Conservation (phyloP, 53 echinoderm and acorn worm genomes). For the Apostichopus leukothele region DNA sequence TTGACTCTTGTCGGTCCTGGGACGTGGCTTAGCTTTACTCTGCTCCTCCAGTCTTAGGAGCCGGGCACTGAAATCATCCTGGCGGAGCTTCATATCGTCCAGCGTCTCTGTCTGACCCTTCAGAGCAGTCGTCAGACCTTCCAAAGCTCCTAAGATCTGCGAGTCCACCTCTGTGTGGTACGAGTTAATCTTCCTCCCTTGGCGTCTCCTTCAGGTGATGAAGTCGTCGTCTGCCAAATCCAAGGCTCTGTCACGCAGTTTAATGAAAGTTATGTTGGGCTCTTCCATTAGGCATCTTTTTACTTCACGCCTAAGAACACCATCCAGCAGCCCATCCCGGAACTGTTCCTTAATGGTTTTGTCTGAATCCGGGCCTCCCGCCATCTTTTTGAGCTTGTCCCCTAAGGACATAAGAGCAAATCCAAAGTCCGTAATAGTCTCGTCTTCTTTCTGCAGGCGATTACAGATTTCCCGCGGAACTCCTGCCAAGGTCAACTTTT, state of each 20-base stretch:
- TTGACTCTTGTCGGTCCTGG: conserved; percentile 13
- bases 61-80: not conserved
- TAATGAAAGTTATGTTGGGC: not conserved
- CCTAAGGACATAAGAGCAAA: not conserved
- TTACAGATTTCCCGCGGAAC: not conserved
- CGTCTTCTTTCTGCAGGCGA: not conserved
- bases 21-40: not conserved
- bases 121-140: not conserved
- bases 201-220: not conserved
- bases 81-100: not conserved
- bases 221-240: not conserved
- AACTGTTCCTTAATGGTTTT: not conserved
- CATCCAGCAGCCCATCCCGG: not conserved
- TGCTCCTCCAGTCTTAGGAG: not conserved
- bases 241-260: not conserved
- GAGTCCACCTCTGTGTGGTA: not conserved
- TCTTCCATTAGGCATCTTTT: not conserved
- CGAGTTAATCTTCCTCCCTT: not conserved
- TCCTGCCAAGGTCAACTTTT: not conserved
- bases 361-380: not conserved
- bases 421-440: not conserved
- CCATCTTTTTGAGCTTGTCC: not conserved
- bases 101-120: not conserved
- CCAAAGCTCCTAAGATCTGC: not conserved
- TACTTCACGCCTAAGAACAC: not conserved